Base-by-base conservation (phyloP, 23 tunicate species). In the Phallusia fumigata region DNA sequence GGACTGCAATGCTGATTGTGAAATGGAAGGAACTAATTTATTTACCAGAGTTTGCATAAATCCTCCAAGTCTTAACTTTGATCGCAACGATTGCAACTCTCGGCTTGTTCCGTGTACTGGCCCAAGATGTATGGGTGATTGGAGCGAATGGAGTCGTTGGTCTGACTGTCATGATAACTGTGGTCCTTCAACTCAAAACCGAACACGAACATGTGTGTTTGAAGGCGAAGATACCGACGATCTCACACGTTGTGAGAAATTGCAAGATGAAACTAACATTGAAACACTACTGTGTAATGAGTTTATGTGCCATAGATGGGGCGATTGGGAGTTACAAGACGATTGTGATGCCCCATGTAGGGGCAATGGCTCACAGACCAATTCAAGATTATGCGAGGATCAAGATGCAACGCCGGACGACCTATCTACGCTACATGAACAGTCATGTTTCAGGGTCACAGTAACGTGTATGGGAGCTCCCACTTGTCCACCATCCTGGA, bases 311-410 rank as follows among this genome's bases (percentile, higher is more conserved):
- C 80, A 31, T 19, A 81, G 26, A 30, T 83, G 86, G 86, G 53
- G 47, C 30, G 81, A 83, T 2, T 83, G 86, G 86, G 30, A 40
- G 22, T 28, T 36, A 30, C 76, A 75, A 16, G 32, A 75, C 33
- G 73, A 75, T 75, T 83, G 86, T 51, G 50, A 75, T 47, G 86
- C 86, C 8, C 47, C 73, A 12, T 83, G 86, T 50, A 75, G 80
- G 22, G 45, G 47, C 1, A 30, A 75, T 45, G 80, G 80, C 36
- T 31, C 45, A 11, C 80, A 51, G 75, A 65, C 73, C 2, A 45
- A 33, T 3, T 33, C 26, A n/a, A 83, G 64, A 75, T 1, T 18
- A 3, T 83, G 86, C 75, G 31, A 30, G 6, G 52, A 83, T 45
- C 30, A 32, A 6, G 30, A 84, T 26, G 32, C 32, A 16, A 31